Evolutionary conservation across 2,113 vertebrate genomes (phyloP), one percentile per base, ranked within the genome.

Genomic region (Fukomys damarensis): DNA sequence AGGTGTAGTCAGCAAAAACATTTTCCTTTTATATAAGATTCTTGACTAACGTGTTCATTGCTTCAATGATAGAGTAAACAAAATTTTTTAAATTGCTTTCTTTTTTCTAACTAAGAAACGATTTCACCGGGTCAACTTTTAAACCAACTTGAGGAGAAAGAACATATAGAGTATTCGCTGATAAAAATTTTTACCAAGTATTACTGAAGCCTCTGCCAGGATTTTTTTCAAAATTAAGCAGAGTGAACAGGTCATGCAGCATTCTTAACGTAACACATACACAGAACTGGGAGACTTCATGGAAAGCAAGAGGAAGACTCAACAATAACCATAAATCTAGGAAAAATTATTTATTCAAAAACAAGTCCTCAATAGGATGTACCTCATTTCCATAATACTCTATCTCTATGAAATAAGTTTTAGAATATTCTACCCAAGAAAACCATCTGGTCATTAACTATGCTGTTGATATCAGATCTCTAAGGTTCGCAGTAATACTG

Each of bases 361-460:
- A 58, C 17, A 17, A 17, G 56, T 20, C 56, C 56, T 82, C 80
- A 26, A 6, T 84, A 14, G 22, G 13, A 72, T 35, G 35, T 7
- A 20, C 30, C 41, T 20, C 43, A 82, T 43, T 80, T 88, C 49
- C 63, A 52, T 65, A 80, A 86, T 89, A 52, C 12, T 26, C n/a
- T 68, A 38, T 79, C 76, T 89, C 81, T 63, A 86, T 43, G 46
- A 94, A 85, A 56, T 5, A 46, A 43, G 65, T 38, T 70, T 91
- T 41, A 83, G 46, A 87, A 89, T n/a, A 84, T 24, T 41, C 46
- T 30, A 82, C 63, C 3, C 58, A 63, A 91, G 63, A 77, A 28
- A 49, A 95, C 41, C 52, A 90, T 30, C 14, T 91, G 82, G 16
- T 96, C 72, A 81, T 54, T 66, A 91, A 56, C 49, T 59, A 93